Conservation (phyloP, 2,113 vertebrate genomes). For the Clinocottus analis region DNA sequence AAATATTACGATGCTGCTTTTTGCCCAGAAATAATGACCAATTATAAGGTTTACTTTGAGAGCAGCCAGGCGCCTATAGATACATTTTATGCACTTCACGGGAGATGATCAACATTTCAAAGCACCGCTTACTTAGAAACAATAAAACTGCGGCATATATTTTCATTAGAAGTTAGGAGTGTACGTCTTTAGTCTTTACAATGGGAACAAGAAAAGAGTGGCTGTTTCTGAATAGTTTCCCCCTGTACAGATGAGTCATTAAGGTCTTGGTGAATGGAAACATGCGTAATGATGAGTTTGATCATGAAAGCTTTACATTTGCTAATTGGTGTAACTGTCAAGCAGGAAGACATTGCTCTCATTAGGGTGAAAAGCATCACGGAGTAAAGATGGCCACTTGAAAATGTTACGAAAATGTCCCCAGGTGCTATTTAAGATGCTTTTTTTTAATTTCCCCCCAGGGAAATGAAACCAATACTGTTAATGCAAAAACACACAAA, state of each 20-base stretch:
- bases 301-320: slow-evolving; percentile 25
- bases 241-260: neutral
- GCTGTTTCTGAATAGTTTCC: neutral
- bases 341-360: neutral
- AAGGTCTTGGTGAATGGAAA: neutral
- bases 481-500: neutral
- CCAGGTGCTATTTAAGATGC: neutral
- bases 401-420: slow-evolving; percentile 16
- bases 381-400: slow-evolving; percentile 24
- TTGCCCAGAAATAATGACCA: slow-evolving; percentile 38
- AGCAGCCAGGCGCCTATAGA: slow-evolving; percentile 6
- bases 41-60: slow-evolving; percentile 30
- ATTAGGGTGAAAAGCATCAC: slow-evolving; percentile 20
- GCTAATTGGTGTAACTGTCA: slow-evolving; percentile 41
- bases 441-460: slow-evolving; percentile 11
- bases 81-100: neutral
- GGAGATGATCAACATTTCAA: slow-evolving; percentile 15
- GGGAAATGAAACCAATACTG: slow-evolving; percentile 7
- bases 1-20: slow-evolving; percentile 1
- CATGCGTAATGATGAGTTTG: slow-evolving; percentile 15
- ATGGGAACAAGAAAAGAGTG: neutral
- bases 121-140: slow-evolving; percentile 12
- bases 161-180: slow-evolving; percentile 3
- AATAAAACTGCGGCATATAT: slow-evolving; percentile 10
- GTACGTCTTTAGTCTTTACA: neutral